Conservation (phyloP, 2,113 vertebrate genomes). For the Sinosuthora webbiana region DNA sequence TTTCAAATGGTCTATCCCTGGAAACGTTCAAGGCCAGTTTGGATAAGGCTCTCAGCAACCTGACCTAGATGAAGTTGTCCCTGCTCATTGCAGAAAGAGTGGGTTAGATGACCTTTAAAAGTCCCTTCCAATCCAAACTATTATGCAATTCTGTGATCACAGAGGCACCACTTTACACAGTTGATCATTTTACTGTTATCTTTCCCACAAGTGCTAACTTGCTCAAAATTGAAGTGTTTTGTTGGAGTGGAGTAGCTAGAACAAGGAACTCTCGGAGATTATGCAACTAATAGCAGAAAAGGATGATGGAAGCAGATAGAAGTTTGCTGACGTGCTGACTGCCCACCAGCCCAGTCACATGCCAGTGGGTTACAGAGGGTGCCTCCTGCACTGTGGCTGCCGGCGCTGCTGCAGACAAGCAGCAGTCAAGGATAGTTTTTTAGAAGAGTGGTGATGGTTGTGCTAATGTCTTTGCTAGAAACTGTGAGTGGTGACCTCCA, state of each 20-base stretch:
- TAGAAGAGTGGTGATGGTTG: neutral
- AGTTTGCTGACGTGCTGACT: neutral
- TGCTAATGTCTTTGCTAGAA: neutral
- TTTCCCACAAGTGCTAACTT: neutral
- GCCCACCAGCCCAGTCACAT: neutral
- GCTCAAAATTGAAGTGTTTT: neutral
- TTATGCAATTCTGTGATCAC: neutral
- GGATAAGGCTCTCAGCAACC: neutral
- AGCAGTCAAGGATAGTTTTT: fast-evolving
- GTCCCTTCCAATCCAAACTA: neutral
- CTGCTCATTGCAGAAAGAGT: fast-evolving
- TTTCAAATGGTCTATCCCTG: neutral
- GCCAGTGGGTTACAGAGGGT: fast-evolving
- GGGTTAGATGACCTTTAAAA: neutral
- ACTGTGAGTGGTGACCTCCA: neutral
- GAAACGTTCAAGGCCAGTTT: neutral
- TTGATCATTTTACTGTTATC: neutral
- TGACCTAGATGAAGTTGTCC: neutral
- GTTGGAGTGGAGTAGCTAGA: neutral
- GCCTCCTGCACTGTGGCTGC: neutral
- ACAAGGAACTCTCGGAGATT: neutral
- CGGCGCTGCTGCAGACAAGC: neutral
- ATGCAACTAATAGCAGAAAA: neutral
- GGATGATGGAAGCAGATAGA: neutral
- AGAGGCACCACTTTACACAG: neutral